phyloP scores from a whole-genome alignment of 1,140 invertebrate genomes.

The Drosophila nikananu region DNA sequence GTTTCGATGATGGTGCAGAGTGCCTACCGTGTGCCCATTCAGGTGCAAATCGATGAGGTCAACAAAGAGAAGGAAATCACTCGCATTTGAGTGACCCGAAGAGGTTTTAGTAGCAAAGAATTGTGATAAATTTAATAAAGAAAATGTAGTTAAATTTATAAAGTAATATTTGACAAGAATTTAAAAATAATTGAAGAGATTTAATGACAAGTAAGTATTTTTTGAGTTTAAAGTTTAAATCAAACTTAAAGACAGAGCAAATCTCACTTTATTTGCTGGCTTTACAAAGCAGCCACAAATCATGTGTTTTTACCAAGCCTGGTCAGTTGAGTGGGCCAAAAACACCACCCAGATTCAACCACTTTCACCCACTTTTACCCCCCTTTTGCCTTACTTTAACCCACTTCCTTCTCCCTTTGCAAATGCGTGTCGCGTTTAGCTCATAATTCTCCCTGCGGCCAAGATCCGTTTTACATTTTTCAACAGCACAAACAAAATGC shows the following conservation, averaged over 20 bases:
- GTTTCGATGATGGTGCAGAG: constrained; percentile 78
- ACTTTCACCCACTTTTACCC: not conserved
- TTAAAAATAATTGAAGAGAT: not conserved
- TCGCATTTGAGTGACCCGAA: constrained; percentile 10
- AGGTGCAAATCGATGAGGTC: constrained; percentile 66
- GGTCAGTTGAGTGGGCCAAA: constrained; percentile 1
- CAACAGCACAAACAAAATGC: constrained; percentile 61
- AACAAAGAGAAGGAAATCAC: constrained; percentile 41
- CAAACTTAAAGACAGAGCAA: constrained; percentile 29
- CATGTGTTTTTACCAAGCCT: constrained; percentile 33
- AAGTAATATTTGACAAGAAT: not conserved
- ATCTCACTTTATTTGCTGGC: constrained; percentile 57
- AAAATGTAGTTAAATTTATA: constrained; percentile 38
- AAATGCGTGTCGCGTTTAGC: constrained; percentile 73
- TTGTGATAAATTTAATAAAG: constrained; percentile 80
- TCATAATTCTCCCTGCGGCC: constrained; percentile 68
- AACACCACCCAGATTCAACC: not conserved
- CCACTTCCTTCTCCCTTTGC: not conserved
- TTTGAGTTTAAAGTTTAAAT: constrained; percentile 4
- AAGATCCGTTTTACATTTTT: constrained; percentile 71
- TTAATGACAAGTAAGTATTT: not conserved
- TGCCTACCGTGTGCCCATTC: constrained; percentile 72
- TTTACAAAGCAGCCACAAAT: constrained; percentile 64
- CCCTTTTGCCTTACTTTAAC: too few species aligned
- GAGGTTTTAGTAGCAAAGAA: constrained; percentile 50